Percentiles rank a stretch among this genome's conserved stretches.
Conservation (phyloP, 2,888 invertebrate genomes). For the Fabriciana adippe region DNA sequence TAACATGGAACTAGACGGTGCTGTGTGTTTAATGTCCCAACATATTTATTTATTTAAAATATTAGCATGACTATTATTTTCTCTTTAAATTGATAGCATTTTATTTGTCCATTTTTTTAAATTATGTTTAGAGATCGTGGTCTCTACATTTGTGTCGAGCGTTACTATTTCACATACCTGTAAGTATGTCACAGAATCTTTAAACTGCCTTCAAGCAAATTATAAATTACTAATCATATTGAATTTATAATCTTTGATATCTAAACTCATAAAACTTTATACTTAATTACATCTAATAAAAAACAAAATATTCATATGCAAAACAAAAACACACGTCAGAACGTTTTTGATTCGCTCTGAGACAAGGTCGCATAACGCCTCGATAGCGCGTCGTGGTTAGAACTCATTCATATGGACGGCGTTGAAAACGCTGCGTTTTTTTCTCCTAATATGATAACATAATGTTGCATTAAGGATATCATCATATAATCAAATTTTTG, state of each 20-base stretch:
- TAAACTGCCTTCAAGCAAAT: no score
- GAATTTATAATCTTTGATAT: not conserved
- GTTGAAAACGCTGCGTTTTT: slow-evolving; percentile 24
- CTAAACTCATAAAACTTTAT: not conserved
- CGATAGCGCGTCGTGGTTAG: slow-evolving; percentile 29
- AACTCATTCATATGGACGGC: slow-evolving; percentile 20
- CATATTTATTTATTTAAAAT: no score
- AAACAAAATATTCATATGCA: slow-evolving; percentile 31
- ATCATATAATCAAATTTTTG: not conserved
- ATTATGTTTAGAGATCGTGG: no score
- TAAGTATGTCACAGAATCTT: no score
- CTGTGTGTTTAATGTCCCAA: no score
- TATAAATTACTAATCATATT: no score
- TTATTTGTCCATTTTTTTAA: no score
- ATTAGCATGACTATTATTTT: no score
- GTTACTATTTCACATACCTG: no score
- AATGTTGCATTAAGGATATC: not conserved
- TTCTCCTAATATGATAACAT: not conserved
- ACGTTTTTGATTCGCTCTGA: slow-evolving; percentile 40
- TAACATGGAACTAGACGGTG: no score
- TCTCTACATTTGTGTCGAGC: no score
- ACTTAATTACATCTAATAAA: slow-evolving; percentile 14
- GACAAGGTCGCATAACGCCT: slow-evolving; percentile 41
- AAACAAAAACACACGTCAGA: slow-evolving; percentile 31
- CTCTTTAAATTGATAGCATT: no score